phyloP scores from a whole-genome alignment of 2,888 invertebrate genomes.

The Eupsilia transversa region DNA sequence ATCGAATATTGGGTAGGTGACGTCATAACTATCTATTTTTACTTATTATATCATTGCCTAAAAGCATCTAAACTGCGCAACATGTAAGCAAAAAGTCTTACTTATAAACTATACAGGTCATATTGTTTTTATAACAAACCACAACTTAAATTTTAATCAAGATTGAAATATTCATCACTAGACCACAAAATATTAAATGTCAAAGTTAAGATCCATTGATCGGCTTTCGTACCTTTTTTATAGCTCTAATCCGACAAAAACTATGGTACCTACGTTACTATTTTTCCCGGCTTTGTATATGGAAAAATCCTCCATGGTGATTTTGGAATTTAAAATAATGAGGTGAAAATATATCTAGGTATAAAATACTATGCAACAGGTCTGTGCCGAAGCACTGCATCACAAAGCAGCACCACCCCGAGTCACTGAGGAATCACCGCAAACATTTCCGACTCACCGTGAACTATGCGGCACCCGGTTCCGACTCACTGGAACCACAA shows the following conservation, averaged over 20 bases:
- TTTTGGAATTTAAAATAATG: neutral
- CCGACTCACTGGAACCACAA: too few species aligned
- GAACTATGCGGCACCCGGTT: too few species aligned
- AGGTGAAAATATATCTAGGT: neutral
- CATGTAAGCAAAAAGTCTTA: neutral
- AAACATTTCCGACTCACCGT: too few species aligned
- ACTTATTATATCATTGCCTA: neutral
- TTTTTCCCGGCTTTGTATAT: neutral
- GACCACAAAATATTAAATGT: conserved; percentile 14
- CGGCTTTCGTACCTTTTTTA: neutral
- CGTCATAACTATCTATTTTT: neutral
- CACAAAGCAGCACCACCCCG: too few species aligned
- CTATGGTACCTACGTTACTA: neutral
- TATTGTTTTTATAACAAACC: neutral
- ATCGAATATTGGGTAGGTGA: neutral
- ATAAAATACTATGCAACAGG: neutral
- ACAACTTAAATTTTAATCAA: conserved; percentile 1
- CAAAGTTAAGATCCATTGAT: neutral
- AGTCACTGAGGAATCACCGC: too few species aligned
- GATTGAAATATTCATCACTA: conserved; percentile 1
- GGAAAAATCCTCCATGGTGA: too few species aligned
- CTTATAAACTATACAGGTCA: neutral
- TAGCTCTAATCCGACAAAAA: neutral
- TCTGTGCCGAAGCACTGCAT: too few species aligned
- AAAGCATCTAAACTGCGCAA: neutral